Base-by-base conservation (phyloP, 2,797 vertebrate species). In the Gastrophryne carolinensis region DNA sequence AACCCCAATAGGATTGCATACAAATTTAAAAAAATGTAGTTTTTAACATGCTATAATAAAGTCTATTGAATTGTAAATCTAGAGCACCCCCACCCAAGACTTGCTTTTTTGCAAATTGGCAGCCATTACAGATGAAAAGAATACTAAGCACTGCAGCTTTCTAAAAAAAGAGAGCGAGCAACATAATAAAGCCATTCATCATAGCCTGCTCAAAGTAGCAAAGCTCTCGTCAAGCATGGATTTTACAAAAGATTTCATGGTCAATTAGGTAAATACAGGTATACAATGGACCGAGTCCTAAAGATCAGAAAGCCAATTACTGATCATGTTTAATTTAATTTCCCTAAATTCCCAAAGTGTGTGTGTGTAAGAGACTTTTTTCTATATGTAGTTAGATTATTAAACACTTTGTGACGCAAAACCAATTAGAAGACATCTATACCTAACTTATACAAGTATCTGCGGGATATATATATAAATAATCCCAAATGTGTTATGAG, bases 221-320 rank as follows among this genome's bases (percentile, higher is more conserved):
- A 61, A 79, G 80, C 80, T 87, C 70, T 75, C 65, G 81, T 86
- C 83, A 87, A 84, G 80, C 83, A 61, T 0, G n/a, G 83, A 84
- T 87, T 90, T 82, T 80, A 84, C 82, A 81, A 78, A 83, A 89
- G 84, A 90, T 90, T 92, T 92, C 90, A 91, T 75, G 86, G 86
- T 90, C 90, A 90, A 87, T 92, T 92, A 91, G 85, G 82, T 84
- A 90, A 90, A 91, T 86, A 84, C 83, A 90, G 82, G 86, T 89
- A 90, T 82, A 90, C 89, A 89, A 87, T 80, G 84, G 83, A 86
- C 88, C 84, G 73, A 77, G 86, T 80, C 75, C 58, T 64, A 75
- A 84, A 87, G 88, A 91, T 85, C 87, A 89, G 78, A 80, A 81
- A 87, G 83, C 79, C 87, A 92, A 89, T 89, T 90, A 90, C 86